Conservation (phyloP, 1,140 invertebrate genomes). For the Drosophila lacteicornis region DNA sequence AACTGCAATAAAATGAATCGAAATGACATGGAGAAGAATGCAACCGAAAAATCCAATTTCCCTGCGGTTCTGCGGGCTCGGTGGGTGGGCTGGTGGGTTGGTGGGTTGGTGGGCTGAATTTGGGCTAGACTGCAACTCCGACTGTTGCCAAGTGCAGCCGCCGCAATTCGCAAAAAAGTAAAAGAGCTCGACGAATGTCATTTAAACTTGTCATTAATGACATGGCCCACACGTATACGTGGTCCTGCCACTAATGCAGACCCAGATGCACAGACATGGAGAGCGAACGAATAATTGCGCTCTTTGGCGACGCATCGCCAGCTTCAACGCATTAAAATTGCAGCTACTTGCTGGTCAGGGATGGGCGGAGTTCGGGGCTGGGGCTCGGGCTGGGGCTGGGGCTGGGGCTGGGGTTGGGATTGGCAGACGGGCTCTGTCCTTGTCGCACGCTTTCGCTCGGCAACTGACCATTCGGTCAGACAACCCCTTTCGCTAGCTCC, state of each 20-base stretch:
- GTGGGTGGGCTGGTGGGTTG: conserved; percentile 17
- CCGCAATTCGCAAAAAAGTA: conserved; percentile 29
- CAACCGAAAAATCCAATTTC: conserved; percentile 59
- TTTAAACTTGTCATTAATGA: conserved; percentile 73
- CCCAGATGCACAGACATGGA: conserved; percentile 13
- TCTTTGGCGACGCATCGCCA: conserved; percentile 34
- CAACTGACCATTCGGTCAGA: conserved; percentile 51
- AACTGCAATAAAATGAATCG: conserved; percentile 71
- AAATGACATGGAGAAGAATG: conserved; percentile 66
- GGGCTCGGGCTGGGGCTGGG: neutral
- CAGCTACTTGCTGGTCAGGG: conserved; percentile 54
- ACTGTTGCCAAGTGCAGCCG: conserved; percentile 70
- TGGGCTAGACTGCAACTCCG: conserved; percentile 16
- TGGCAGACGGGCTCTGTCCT: conserved; percentile 57
- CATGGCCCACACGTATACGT: conserved; percentile 34
- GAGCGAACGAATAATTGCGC: conserved; percentile 50
- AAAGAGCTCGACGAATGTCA: conserved; percentile 40
- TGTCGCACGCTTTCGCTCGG: conserved; percentile 47
- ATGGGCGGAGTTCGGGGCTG: neutral
- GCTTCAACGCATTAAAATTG: conserved; percentile 58
- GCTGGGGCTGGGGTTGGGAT: conserved; percentile 3
- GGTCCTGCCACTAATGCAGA: conserved; percentile 13
- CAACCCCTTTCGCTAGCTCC: conserved; percentile 33
- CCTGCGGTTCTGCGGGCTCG: conserved; percentile 46
- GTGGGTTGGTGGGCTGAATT: neutral